Conservation (phyloP, 2,113 vertebrate species). For the Chaenocephalus aceratus region DNA sequence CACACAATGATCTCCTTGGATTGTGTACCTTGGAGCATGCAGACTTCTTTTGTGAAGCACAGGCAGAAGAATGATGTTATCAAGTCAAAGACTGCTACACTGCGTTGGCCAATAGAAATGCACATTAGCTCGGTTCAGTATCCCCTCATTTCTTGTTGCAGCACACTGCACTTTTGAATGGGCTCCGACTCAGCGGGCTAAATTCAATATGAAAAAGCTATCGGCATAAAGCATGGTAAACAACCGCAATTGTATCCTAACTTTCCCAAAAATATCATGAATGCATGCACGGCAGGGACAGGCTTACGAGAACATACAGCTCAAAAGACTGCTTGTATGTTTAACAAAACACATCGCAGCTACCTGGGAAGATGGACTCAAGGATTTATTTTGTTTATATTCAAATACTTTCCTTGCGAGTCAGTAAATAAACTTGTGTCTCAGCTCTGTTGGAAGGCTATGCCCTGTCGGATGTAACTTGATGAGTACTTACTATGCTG, state of each 20-base stretch:
- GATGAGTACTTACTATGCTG: conserved; percentile 60
- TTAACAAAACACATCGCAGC: conserved; percentile 43
- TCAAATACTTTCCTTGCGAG: conserved; percentile 59
- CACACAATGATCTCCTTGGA: conserved; percentile 28
- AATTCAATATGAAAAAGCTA: conserved; percentile 76
- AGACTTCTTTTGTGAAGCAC: conserved; percentile 47
- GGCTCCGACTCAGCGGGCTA: conserved; percentile 68
- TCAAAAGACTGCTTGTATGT: conserved; percentile 41
- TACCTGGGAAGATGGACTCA: conserved; percentile 42
- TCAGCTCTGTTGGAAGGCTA: conserved; percentile 59
- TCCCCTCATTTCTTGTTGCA: conserved; percentile 46
- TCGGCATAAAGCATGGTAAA: conserved; percentile 67
- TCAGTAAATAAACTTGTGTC: conserved; percentile 62
- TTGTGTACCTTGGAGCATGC: conserved; percentile 44
- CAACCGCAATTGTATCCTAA: conserved; percentile 48
- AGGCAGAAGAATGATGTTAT: conserved; percentile 68
- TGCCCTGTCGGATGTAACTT: conserved; percentile 53
- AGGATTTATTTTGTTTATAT: conserved; percentile 53
- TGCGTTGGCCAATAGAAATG: conserved; percentile 60
- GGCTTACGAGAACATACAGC: conserved; percentile 31
- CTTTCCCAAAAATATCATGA: conserved; percentile 50
- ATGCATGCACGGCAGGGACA: conserved; percentile 13
- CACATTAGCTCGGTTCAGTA: conserved; percentile 66
- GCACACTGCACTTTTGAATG: conserved; percentile 62
- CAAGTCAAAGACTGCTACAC: conserved; percentile 59